Conservation (phyloP, 2,888 invertebrate species). For the Tribolium freemani region DNA sequence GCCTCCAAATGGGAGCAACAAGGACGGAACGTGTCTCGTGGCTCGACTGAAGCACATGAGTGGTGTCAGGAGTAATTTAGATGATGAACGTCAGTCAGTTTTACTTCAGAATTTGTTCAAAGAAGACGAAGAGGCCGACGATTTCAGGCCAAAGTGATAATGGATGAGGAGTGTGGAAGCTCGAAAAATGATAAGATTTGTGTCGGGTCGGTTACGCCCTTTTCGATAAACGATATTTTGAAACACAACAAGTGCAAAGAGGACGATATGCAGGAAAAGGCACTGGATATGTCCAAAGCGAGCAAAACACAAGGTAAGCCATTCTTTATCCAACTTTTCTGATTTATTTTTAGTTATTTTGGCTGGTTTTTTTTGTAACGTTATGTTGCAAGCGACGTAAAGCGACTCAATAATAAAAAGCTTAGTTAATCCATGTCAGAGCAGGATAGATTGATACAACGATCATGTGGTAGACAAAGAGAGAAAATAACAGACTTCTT, state of each 20-base stretch:
- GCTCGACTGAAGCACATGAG: conserved; percentile 58
- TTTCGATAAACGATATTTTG: conserved; percentile 82
- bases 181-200: conserved; percentile 53
- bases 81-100: conserved; percentile 62
- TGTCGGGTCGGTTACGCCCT: conserved; percentile 71
- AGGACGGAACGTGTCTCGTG: conserved; percentile 51
- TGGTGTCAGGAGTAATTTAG: conserved; percentile 64
- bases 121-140: conserved; percentile 39
- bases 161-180: conserved; percentile 56
- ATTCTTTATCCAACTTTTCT: too few species aligned
- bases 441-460: too few species aligned
- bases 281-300: conserved; percentile 68
- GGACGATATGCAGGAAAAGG: conserved; percentile 64
- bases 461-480: too few species aligned
- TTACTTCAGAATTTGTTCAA: conserved; percentile 59
- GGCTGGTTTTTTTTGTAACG: too few species aligned
- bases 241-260: conserved; percentile 67
- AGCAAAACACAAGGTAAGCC: conserved; percentile 53
- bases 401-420: too few species aligned
- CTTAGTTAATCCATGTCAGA: too few species aligned
- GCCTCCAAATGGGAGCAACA: neutral
- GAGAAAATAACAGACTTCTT: too few species aligned
- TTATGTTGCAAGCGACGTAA: too few species aligned
- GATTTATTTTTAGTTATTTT: too few species aligned
- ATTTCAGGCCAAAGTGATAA: conserved; percentile 38